Conservation (phyloP, 1,140 invertebrate species). For the Drosophila nasuta region DNA sequence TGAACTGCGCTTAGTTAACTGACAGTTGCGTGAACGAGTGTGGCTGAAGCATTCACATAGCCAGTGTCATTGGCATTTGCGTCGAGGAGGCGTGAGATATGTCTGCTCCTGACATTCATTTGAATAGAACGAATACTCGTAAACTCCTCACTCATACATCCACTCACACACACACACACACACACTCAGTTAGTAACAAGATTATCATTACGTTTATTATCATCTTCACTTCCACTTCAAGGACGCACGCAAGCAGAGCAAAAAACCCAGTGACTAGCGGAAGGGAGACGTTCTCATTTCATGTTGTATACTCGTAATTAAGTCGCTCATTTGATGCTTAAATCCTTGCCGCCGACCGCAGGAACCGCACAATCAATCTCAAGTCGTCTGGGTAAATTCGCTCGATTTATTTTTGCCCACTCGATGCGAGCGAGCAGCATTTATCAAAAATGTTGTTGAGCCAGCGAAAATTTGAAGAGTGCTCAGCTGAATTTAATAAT, state of each 20-base stretch:
- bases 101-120: slow-evolving; percentile 75
- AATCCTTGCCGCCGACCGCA: slow-evolving; percentile 50
- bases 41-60: slow-evolving; percentile 47
- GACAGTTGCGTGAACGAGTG: slow-evolving; percentile 69
- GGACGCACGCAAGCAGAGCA: neutral
- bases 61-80: slow-evolving; percentile 22
- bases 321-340: slow-evolving; percentile 35
- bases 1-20: slow-evolving; percentile 55
- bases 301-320: slow-evolving; percentile 37
- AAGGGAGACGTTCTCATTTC: slow-evolving; percentile 20
- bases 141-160: neutral
- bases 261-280: slow-evolving; percentile 14
- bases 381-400: slow-evolving; percentile 48
- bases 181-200: slow-evolving; percentile 36
- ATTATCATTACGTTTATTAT: slow-evolving; percentile 60
- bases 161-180: too few species aligned
- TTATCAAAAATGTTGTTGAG: slow-evolving; percentile 53
- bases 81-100: slow-evolving; percentile 47
- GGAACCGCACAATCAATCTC: slow-evolving; percentile 68
- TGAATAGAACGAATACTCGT: slow-evolving; percentile 38
- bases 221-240: slow-evolving; percentile 38
- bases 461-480: slow-evolving; percentile 22
- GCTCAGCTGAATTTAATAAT: slow-evolving; percentile 24
- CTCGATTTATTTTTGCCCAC: slow-evolving; percentile 3
- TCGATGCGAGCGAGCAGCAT: slow-evolving; percentile 40